These are phyloP conservation scores for Octodon degus DNA, from an alignment of 2,113 vertebrate genomes.

Conservation along the genomic window DNA sequence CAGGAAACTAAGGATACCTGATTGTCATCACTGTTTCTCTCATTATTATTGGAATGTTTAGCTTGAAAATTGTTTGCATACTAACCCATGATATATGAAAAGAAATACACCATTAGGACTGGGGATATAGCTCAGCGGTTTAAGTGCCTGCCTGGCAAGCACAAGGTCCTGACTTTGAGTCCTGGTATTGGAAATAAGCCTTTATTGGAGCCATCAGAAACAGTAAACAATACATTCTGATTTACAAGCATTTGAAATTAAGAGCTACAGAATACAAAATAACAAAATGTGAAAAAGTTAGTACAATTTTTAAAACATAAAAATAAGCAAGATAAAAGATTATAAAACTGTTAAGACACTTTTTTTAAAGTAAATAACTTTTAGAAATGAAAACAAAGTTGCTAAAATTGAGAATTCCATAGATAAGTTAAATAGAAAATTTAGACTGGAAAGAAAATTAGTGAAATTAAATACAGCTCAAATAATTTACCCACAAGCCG, in stretches of 20 bases:
- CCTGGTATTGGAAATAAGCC: not conserved
- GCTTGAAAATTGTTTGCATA: not conserved
- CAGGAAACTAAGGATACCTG: not conserved
- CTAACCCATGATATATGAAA: not conserved
- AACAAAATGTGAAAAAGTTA: not conserved
- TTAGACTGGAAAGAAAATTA: constrained; percentile 1
- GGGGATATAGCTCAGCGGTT: too few species aligned
- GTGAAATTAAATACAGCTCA: not conserved
- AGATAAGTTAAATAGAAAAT: not conserved
- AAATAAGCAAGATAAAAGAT: not conserved
- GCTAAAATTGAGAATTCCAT: not conserved
- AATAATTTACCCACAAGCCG: not conserved
- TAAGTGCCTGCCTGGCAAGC: too few species aligned
- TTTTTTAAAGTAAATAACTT: not conserved
- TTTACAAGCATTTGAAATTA: not conserved
- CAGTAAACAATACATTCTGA: not conserved
- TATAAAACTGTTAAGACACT: not conserved
- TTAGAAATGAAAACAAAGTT: constrained; percentile 22
- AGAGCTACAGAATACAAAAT: not conserved
- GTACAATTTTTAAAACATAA: not conserved
- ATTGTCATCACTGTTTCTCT: not conserved
- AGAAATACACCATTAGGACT: not conserved
- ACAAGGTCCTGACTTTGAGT: too few species aligned
- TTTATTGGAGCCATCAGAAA: not conserved
- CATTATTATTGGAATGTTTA: not conserved